Conservation (phyloP, 2,797 vertebrate genomes). For the Gymnothorax javanicus region DNA sequence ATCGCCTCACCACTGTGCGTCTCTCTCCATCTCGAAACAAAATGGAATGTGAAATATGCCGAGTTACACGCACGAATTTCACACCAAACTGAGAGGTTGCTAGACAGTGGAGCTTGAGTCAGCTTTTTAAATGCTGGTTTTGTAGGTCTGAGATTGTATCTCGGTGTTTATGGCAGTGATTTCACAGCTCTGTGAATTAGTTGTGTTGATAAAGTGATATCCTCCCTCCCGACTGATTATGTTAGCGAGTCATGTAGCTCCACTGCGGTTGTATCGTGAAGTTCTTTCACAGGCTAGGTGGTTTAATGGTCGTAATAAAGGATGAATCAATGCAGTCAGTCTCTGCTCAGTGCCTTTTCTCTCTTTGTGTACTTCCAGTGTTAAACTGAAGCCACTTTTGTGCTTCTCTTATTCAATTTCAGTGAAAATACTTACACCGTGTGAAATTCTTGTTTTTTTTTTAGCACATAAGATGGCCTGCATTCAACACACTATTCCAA, state of each 20-base stretch:
- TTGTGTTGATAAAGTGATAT: neutral
- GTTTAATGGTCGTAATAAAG: too few species aligned
- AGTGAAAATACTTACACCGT: neutral
- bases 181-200: neutral
- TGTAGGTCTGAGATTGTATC: neutral
- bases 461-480: neutral
- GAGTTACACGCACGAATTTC: neutral
- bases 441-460: neutral
- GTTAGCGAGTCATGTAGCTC: neutral
- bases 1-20: neutral
- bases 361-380: neutral
- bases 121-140: neutral
- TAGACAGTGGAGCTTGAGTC: neutral
- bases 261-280: neutral
- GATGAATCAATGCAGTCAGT: neutral
- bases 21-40: neutral
- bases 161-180: neutral
- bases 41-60: neutral
- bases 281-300: neutral
- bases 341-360: neutral
- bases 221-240: neutral
- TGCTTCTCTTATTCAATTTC: neutral
- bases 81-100: neutral
- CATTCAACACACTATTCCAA: conserved; percentile 6
- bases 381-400: neutral